Conservation (phyloP, 2,888 invertebrate species). For the Megamerina dolium region DNA sequence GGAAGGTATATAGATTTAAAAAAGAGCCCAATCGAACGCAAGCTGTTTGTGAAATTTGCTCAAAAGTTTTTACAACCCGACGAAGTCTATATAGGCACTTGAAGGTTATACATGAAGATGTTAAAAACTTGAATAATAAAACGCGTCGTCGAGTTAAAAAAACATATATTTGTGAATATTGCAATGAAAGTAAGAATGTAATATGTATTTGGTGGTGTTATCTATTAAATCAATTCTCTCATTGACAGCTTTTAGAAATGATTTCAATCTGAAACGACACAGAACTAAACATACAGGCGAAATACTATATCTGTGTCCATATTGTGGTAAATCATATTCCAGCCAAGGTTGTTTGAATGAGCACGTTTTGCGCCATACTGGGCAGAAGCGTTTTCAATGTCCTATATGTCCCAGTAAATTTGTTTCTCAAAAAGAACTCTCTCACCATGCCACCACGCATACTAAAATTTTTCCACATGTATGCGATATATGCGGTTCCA, state of each 20-base stretch:
- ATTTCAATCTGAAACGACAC: constrained; percentile 55
- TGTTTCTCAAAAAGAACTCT: constrained; percentile 53
- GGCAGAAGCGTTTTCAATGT: constrained; percentile 53
- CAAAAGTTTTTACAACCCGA: no score
- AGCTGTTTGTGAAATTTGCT: no score
- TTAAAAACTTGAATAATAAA: no score
- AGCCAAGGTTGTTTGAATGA: constrained; percentile 54
- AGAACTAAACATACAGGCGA: constrained; percentile 53
- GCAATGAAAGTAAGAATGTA: constrained; percentile 18
- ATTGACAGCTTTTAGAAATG: constrained; percentile 50
- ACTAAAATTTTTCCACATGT: constrained; percentile 56
- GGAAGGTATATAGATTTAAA: no score
- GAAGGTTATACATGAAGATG: no score
- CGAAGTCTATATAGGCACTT: no score
- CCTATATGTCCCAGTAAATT: constrained; percentile 56
- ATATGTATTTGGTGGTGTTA: no score
- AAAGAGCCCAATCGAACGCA: no score
- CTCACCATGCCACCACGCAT: constrained; percentile 52
- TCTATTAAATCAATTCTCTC: background rate
- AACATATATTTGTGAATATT: constrained; percentile 20
- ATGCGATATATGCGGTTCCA: constrained; percentile 59
- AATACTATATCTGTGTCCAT: constrained; percentile 53
- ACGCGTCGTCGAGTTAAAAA: constrained; percentile 14
- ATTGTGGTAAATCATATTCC: constrained; percentile 54
- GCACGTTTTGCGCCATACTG: constrained; percentile 55